phyloP scores from a whole-genome alignment of 2,113 vertebrate species.

The Odontesthes bonariensis region DNA sequence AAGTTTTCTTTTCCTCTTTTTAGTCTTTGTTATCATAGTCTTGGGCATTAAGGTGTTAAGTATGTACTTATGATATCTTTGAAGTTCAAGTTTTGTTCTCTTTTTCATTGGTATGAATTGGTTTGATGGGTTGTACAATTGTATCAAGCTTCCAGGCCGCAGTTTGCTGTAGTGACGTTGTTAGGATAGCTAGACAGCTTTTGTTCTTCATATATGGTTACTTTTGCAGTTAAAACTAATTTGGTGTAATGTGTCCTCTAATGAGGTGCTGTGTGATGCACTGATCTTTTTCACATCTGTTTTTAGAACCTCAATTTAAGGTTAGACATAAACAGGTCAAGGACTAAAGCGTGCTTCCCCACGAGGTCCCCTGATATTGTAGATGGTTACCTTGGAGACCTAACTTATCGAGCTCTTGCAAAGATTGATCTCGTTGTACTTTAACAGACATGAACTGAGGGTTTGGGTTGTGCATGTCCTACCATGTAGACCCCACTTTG shows the following conservation, averaged over 20 bases:
- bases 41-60: background rate
- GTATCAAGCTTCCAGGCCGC: too few relatives aligned
- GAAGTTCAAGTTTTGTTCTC: too few relatives aligned
- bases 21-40: background rate
- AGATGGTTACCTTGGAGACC: background rate
- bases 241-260: conserved; percentile 4
- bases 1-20: background rate
- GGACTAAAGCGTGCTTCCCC: conserved; percentile 6
- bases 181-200: too few relatives aligned
- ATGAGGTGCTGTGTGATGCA: conserved; percentile 12
- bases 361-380: conserved; percentile 12
- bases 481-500: background rate
- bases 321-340: conserved; percentile 35
- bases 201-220: too few relatives aligned
- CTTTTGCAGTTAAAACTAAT: background rate
- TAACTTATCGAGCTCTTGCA: conserved; percentile 5
- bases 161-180: too few relatives aligned
- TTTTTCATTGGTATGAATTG: too few relatives aligned
- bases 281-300: conserved; percentile 42
- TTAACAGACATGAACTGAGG: background rate
- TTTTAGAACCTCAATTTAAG: conserved; percentile 50
- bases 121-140: too few relatives aligned
- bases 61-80: too few relatives aligned
- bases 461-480: background rate
- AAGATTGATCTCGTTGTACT: conserved; percentile 2